A percentile compares a stretch with the other conserved stretches of the same genome.
phyloP scores from a whole-genome alignment of 1,140 invertebrate species.

The Zaprionus camerounensis region DNA sequence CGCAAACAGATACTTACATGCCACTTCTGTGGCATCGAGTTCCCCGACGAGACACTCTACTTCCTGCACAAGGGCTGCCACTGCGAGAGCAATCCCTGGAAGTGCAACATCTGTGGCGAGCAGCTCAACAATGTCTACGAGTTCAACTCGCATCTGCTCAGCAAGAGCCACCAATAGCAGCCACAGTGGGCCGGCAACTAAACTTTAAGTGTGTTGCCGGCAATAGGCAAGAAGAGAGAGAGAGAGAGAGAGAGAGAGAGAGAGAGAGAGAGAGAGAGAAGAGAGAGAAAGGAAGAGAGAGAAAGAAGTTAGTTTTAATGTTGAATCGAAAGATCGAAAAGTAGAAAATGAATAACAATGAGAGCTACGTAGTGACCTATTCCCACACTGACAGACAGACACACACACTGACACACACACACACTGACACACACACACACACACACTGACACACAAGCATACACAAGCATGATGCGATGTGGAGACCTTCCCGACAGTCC shows the following conservation, averaged over 20 bases:
- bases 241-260: neutral
- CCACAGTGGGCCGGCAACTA: conserved; percentile 71
- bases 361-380: conserved; percentile 82
- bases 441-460: conserved; percentile 9
- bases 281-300: neutral
- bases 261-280: neutral
- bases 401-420: conserved; percentile 6
- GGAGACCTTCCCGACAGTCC: conserved; percentile 53
- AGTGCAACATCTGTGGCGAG: conserved; percentile 98
- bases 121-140: conserved; percentile 97
- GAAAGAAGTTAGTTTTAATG: conserved; percentile 8
- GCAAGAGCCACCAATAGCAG: conserved; percentile 93
- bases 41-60: conserved; percentile 97
- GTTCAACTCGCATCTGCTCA: conserved; percentile 97
- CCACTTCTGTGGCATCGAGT: conserved; percentile 96
- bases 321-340: conserved; percentile 21
- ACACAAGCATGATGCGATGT: conserved; percentile 1
- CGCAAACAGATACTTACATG: conserved; percentile 88
- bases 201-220: neutral
- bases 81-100: conserved; percentile 98
- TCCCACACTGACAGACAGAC: conserved; percentile 39
- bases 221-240: conserved; percentile 2
- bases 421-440: conserved; percentile 11
- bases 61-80: conserved; percentile 99
- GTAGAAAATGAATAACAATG: conserved; percentile 47